Evolutionary conservation across 2,888 invertebrate species (phyloP).

Genomic region (Ormyrus labotus): DNA sequence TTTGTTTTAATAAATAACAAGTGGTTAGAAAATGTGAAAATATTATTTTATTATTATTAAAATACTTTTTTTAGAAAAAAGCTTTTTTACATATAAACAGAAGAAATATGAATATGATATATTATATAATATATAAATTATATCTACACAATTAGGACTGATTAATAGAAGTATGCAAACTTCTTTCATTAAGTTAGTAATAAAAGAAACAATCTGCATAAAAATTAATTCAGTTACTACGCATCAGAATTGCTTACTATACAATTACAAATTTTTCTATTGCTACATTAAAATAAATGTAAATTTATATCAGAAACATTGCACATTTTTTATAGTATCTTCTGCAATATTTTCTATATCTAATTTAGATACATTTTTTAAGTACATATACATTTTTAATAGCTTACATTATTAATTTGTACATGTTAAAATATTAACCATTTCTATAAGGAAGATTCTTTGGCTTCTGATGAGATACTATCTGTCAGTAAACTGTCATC

Average conservation of each 20-base stretch:
- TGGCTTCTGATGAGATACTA: neutral
- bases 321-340: neutral
- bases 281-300: neutral
- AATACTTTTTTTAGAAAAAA: constrained; percentile 5
- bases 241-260: neutral
- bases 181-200: too few relatives aligned
- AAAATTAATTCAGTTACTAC: too few relatives aligned
- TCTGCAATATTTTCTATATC: neutral
- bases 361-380: neutral
- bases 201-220: too few relatives aligned
- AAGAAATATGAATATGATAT: neutral
- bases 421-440: too few relatives aligned
- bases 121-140: neutral
- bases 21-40: too few relatives aligned
- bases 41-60: constrained; percentile 20
- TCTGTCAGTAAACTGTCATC: constrained; percentile 31
- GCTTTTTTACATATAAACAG: neutral
- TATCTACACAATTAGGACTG: neutral
- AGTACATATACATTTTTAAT: too few relatives aligned
- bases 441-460: neutral
- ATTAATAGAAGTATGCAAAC: neutral
- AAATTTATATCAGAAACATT: constrained; percentile 51
- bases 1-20: constrained; percentile 11
- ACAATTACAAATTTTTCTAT: neutral
- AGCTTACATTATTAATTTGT: too few relatives aligned